Conservation (phyloP, 2,797 vertebrate genomes). For the Astyanax mexicanus region DNA sequence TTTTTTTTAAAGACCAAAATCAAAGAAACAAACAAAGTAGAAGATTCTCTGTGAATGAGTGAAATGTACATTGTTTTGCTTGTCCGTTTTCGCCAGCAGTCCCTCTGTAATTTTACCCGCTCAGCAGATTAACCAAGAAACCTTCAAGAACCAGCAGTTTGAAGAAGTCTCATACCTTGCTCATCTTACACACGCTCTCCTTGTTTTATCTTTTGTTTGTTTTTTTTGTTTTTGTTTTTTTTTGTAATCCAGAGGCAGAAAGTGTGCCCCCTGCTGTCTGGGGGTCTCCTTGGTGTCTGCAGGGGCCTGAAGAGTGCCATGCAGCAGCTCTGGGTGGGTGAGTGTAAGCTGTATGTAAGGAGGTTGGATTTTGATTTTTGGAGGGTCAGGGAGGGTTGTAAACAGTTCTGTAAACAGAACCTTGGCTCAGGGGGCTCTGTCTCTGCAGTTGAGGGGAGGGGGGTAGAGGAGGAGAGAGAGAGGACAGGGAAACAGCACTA, state of each 20-base stretch:
- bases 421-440: slow-evolving; percentile 48
- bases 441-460: neutral
- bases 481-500: slow-evolving; percentile 80
- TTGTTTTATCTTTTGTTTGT: no score
- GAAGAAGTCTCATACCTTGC: slow-evolving; percentile 54
- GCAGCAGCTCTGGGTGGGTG: slow-evolving; percentile 53
- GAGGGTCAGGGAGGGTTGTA: slow-evolving; percentile 57
- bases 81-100: slow-evolving; percentile 58
- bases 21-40: slow-evolving; percentile 42
- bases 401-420: slow-evolving; percentile 65
- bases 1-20: slow-evolving; percentile 23
- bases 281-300: slow-evolving; percentile 64
- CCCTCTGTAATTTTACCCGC: slow-evolving; percentile 66
- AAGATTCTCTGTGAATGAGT: slow-evolving; percentile 37
- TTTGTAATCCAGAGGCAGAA: slow-evolving; percentile 52
- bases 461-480: slow-evolving; percentile 44
- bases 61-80: slow-evolving; percentile 61
- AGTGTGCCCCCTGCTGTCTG: slow-evolving; percentile 62
- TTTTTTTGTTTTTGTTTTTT: slow-evolving; percentile 50
- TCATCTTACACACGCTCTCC: slow-evolving; percentile 38
- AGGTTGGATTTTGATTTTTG: slow-evolving; percentile 25
- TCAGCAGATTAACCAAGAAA: slow-evolving; percentile 40
- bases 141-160: slow-evolving; percentile 61
- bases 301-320: slow-evolving; percentile 53
- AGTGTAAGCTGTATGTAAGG: slow-evolving; percentile 26